A percentile compares a stretch with the other conserved stretches of the same genome.
phyloP scores from a whole-genome alignment of 2,113 vertebrate genomes.

The Pelvicachromis taeniatus region DNA sequence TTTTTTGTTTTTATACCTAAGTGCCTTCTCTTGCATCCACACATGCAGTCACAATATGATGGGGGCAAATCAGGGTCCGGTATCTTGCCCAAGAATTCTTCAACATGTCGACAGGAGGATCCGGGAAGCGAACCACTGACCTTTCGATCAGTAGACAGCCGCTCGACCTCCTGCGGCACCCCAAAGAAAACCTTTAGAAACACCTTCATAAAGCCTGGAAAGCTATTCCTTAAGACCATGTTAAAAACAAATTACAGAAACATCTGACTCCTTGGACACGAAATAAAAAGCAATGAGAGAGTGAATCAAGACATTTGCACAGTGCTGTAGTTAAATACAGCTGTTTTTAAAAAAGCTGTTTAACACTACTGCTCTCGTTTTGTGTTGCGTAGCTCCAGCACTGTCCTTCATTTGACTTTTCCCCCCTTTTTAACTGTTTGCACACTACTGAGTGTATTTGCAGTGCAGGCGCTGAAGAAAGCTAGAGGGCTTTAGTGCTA shows the following conservation, averaged over 20 bases:
- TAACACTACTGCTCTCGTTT: background rate
- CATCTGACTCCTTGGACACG: background rate
- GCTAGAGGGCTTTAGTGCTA: background rate
- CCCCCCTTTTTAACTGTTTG: background rate
- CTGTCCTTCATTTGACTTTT: fast-evolving
- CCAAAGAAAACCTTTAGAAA: background rate
- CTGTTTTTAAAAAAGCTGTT: background rate
- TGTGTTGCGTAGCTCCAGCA: background rate
- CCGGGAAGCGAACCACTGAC: background rate
- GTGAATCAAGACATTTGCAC: background rate
- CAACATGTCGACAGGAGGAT: background rate
- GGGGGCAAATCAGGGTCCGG: background rate
- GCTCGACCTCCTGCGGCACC: background rate
- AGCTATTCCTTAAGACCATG: background rate
- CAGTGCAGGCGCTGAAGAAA: background rate
- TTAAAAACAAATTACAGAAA: background rate
- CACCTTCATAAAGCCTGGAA: background rate
- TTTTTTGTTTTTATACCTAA: background rate
- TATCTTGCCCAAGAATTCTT: background rate
- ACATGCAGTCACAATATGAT: background rate
- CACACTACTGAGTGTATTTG: background rate
- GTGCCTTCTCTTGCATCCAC: background rate
- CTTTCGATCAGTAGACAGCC: background rate
- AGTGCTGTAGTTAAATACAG: background rate
- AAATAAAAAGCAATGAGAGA: background rate